Evolutionary conservation across 64 coral and sea anemone genomes (phyloP), one percentile per base, ranked within the genome.

Genomic region (Montipora cactus): DNA sequence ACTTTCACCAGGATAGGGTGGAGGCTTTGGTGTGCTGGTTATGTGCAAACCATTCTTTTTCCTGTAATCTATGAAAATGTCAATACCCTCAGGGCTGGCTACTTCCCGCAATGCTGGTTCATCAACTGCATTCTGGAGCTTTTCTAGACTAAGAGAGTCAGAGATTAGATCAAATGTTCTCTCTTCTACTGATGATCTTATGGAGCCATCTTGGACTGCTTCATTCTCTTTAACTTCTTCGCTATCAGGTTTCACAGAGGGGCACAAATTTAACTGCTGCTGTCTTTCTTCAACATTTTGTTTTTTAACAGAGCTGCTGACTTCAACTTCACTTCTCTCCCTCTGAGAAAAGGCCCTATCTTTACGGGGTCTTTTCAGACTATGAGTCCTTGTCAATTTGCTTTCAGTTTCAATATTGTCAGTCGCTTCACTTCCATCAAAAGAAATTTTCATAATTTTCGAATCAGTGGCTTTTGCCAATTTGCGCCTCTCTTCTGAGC

Each of bases 1-100:
- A 64, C 13, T 66, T 4, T 86, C 20, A 46, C 6, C 82, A 72
- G 62, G 64, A 64, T 86, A 49, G 18, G 82, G 82, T 49, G 62
- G 75, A 8, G 81, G 62, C 58, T 93, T 93, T 28, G 92, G 92
- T 70, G 92, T 93, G 21, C 92, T 93, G 1, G 92, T 88, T 6
- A 87, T 93, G 53, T 88, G 59, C 84, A 79, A 25, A 25, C 80
- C 77, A 75, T 80, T 44, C 55, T 93, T 93, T 79, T 81, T 93
- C 57, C 87, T 93, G 47, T 93, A 93, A 67, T 93, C 92, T 73
- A 93, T 93, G 16, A 93, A 93, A n/a, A 93, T 67, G 50, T 93
- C 87, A 4, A 93, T 47, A 13, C 92, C 78, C 77, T 93, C 87
- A 19, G 92, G 92, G 59, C 92, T 93, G 14, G 92, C 83, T 49